Evolutionary conservation across 1,140 invertebrate species (phyloP).

Genomic region (Eulimnadia texana): DNA sequence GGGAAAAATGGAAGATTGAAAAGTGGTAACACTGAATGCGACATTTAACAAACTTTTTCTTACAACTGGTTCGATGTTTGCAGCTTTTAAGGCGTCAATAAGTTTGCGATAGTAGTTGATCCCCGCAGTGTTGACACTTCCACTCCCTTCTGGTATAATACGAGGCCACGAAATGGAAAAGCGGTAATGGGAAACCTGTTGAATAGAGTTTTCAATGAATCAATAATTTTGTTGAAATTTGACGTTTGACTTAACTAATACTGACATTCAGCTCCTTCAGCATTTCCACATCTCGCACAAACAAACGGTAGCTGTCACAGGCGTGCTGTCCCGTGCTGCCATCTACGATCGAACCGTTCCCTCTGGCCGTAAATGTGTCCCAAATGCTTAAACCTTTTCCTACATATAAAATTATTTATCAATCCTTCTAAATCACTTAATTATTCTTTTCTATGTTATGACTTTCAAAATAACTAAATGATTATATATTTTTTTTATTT

Average conservation of each 20-base stretch:
- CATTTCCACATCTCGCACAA: conserved; percentile 32
- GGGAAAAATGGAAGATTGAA: too few relatives aligned
- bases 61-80: conserved; percentile 19
- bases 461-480: not conserved
- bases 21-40: too few relatives aligned
- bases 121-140: conserved; percentile 21
- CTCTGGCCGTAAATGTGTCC: conserved; percentile 34
- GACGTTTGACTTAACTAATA: not conserved
- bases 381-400: conserved; percentile 34
- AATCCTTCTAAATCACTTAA: too few relatives aligned
- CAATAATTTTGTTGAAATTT: not conserved
- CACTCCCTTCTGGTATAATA: conserved; percentile 24
- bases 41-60: too few relatives aligned
- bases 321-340: conserved; percentile 39
- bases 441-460: not conserved
- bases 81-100: conserved; percentile 19
- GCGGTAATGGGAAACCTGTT: conserved; percentile 16
- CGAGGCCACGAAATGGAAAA: conserved; percentile 27
- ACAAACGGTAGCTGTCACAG: conserved; percentile 39
- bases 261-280: conserved; percentile 30
- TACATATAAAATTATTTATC: too few relatives aligned
- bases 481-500: not conserved
- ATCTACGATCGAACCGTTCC: conserved; percentile 28
- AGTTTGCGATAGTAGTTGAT: conserved; percentile 27
- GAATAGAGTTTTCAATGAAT: too few relatives aligned